Evolutionary conservation across 2,113 vertebrate species (phyloP).

Genomic region (Sapayoa aenigma): DNA sequence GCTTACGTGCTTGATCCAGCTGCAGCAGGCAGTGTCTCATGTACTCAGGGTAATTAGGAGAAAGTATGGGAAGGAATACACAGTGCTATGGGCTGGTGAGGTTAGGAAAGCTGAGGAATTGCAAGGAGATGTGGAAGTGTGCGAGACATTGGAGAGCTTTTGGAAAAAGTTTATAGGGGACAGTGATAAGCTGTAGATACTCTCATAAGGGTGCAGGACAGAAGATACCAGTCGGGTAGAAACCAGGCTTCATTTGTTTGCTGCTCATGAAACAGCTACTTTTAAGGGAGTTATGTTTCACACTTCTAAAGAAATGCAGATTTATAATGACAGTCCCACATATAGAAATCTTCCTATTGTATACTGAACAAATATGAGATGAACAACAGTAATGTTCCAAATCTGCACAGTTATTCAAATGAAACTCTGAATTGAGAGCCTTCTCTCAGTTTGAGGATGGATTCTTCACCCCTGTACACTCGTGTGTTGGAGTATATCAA

Average conservation of each 20-base stretch:
- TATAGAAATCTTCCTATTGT: background rate
- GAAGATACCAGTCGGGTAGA: background rate
- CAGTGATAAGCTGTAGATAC: background rate
- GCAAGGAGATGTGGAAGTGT: background rate
- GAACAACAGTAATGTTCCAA: background rate
- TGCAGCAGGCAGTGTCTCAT: background rate
- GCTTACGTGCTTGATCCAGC: background rate
- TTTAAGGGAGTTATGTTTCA: background rate
- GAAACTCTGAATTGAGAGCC: background rate
- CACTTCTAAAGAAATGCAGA: background rate
- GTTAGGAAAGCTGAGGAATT: background rate
- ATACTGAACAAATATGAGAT: background rate
- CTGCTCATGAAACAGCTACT: background rate
- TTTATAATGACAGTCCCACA: background rate
- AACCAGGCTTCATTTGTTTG: background rate
- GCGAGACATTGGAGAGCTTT: background rate
- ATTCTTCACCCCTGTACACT: background rate
- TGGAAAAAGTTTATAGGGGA: background rate
- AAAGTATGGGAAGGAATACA: background rate
- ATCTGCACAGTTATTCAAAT: background rate
- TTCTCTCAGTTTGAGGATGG: background rate
- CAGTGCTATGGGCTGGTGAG: background rate
- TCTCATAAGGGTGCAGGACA: background rate
- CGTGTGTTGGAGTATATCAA: background rate
- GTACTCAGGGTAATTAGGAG: background rate